These are phyloP conservation scores for Neodiprion lecontei DNA, from an alignment of 1,140 invertebrate species.

Conservation along the genomic window DNA sequence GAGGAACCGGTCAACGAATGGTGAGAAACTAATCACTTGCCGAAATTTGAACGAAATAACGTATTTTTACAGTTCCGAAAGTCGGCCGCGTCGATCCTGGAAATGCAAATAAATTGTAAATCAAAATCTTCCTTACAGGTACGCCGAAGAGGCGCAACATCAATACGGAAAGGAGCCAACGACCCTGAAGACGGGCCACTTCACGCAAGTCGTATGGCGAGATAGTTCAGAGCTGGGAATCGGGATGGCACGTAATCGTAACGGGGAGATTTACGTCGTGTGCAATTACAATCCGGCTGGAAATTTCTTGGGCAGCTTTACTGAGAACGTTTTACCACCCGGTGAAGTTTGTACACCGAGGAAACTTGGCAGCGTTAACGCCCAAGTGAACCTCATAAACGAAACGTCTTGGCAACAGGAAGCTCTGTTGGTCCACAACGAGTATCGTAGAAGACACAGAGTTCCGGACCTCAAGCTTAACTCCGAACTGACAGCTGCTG, in stretches of 20 bases:
- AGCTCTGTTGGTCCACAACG: conserved; percentile 77
- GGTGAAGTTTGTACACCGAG: conserved; percentile 56
- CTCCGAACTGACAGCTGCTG: conserved; percentile 59
- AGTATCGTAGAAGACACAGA: conserved; percentile 77
- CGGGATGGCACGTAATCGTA: conserved; percentile 72
- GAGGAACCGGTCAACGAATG: conserved; percentile 78
- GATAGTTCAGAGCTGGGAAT: conserved; percentile 79
- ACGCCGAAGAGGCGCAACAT: conserved; percentile 55
- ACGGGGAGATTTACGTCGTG: conserved; percentile 81
- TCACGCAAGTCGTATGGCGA: conserved; percentile 84
- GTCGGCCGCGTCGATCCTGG: conserved; percentile 12
- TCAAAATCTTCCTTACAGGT: conserved; percentile 36
- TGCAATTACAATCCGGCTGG: conserved; percentile 88
- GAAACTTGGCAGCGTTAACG: conserved; percentile 33
- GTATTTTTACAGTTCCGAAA: conserved; percentile 41
- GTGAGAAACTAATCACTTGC: conserved; percentile 58
- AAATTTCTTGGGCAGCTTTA: conserved; percentile 81
- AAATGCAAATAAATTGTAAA: no score
- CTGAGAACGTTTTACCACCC: conserved; percentile 73
- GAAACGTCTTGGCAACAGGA: conserved; percentile 66
- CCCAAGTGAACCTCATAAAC: conserved; percentile 38
- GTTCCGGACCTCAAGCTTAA: conserved; percentile 69
- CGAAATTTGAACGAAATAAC: conserved; percentile 59
- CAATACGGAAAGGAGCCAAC: conserved; percentile 71
- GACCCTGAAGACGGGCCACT: conserved; percentile 71